Evolutionary conservation across 2,113 vertebrate genomes (phyloP), one percentile per base, ranked within the genome.

Genomic region (Colius striatus): DNA sequence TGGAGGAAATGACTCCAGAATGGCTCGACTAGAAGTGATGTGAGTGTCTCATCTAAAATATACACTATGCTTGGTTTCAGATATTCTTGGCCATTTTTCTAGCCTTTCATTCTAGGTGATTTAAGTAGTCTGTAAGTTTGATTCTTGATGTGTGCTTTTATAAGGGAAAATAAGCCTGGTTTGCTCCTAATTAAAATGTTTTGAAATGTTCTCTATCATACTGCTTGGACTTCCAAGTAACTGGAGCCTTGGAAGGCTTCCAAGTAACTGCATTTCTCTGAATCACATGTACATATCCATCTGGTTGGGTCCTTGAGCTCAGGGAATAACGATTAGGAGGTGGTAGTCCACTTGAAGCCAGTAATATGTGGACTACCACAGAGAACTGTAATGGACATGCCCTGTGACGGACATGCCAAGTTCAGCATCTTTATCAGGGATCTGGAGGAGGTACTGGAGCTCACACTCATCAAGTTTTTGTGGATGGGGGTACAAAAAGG

Each of bases 1-100:
- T 13, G 99, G 99, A 5, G 99, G 99, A 55, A 99, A 99, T 0
- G 99, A 99, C 94, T 99, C 99, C 71, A 97, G 94, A 75, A 94
- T 95, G 0, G 99, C 99, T 18, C 98, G 99, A 9, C 98, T 99
- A 27, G 99, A 99, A 98, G 99, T 99, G 86, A 99, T 99, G 99
- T 99, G 96, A 99, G 99, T 98, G 17, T 75, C 11, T 4, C 9
- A 2, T 0, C 61, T 11, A 2, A 3, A n/a, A 9, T 2, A 4
- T 2, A 30, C 30, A 1, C 25, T 29, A 0, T 57, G 0, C 51
- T 51, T n/a, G 2, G 21, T 43, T 85, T 93, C 34, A 51, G 30
- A 19, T 36, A 50, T 2, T 15, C 16, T 34, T 23, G 8, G 34
- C 19, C 4, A 3, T 74, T 89, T 61, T 71, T 38, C 11, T 50